Evolutionary conservation across 1,140 invertebrate genomes (phyloP).

Genomic region (Lucilia sericata): DNA sequence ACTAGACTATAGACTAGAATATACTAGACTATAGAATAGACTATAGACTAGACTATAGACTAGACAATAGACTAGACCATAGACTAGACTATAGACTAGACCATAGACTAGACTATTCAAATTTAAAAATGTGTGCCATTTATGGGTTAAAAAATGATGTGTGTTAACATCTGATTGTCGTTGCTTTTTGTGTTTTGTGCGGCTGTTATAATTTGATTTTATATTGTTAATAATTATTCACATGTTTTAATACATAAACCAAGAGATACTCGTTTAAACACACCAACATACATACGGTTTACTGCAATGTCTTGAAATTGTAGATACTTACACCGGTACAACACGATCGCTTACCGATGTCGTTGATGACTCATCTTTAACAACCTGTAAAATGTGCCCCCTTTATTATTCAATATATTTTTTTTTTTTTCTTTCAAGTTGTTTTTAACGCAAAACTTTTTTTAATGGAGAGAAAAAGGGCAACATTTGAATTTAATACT

Average conservation of each 20-base stretch:
- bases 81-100: no score
- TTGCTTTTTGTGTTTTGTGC: background rate
- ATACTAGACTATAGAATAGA: no score
- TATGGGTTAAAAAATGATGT: background rate
- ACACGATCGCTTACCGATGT: background rate
- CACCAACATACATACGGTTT: background rate
- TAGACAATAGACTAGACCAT: no score
- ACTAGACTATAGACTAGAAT: no score
- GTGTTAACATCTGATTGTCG: conserved; percentile 4
- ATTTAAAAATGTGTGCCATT: background rate
- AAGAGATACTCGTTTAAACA: background rate
- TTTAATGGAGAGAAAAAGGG: background rate
- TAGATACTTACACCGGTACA: background rate
- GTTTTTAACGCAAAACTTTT: background rate
- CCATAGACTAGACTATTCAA: no score
- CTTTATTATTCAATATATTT: background rate
- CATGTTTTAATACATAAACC: conserved; percentile 7
- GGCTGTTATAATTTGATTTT: conserved; percentile 33
- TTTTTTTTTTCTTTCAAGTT: background rate
- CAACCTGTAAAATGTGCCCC: conserved; percentile 34
- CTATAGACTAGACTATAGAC: no score
- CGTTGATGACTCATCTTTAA: conserved; percentile 32
- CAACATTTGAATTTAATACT: background rate
- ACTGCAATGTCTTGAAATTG: background rate
- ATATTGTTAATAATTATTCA: conserved; percentile 42